Evolutionary conservation across 1,140 invertebrate species (phyloP).

Genomic region (Drosophila parabipectinata): DNA sequence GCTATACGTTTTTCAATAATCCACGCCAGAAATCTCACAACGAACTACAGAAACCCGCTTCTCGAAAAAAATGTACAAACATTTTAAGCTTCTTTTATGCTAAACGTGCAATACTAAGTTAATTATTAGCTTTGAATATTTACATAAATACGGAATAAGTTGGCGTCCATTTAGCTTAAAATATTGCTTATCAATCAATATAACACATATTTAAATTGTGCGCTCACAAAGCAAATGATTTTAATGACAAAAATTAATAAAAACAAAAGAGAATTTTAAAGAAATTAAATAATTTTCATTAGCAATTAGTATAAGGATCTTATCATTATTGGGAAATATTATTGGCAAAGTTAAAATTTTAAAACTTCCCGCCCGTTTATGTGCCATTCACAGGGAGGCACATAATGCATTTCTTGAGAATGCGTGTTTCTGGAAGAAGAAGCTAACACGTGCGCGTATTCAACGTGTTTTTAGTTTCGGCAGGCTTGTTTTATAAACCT

Average conservation of each 20-base stretch:
- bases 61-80: slow-evolving; percentile 60
- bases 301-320: neutral
- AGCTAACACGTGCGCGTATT: slow-evolving; percentile 40
- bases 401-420: neutral
- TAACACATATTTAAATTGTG: slow-evolving; percentile 27
- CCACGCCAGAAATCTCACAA: slow-evolving; percentile 42
- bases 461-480: slow-evolving; percentile 17
- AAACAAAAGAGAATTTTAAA: slow-evolving; percentile 24
- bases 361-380: neutral
- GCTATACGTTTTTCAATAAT: slow-evolving; percentile 52
- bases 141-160: slow-evolving; percentile 34
- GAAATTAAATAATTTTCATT: slow-evolving; percentile 1
- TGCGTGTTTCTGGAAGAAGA: slow-evolving; percentile 17
- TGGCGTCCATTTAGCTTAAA: slow-evolving; percentile 64
- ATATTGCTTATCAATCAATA: slow-evolving; percentile 45
- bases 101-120: slow-evolving; percentile 60
- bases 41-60: slow-evolving; percentile 50
- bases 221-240: slow-evolving; percentile 43
- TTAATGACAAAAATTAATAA: slow-evolving; percentile 40
- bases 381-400: slow-evolving; percentile 7
- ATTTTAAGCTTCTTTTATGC: slow-evolving; percentile 36
- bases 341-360: neutral
- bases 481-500: neutral
- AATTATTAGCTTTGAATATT: slow-evolving; percentile 53
- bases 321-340: neutral